Evolutionary conservation across 2,113 vertebrate species (phyloP).

Genomic region (Potamarius usumacintae): DNA sequence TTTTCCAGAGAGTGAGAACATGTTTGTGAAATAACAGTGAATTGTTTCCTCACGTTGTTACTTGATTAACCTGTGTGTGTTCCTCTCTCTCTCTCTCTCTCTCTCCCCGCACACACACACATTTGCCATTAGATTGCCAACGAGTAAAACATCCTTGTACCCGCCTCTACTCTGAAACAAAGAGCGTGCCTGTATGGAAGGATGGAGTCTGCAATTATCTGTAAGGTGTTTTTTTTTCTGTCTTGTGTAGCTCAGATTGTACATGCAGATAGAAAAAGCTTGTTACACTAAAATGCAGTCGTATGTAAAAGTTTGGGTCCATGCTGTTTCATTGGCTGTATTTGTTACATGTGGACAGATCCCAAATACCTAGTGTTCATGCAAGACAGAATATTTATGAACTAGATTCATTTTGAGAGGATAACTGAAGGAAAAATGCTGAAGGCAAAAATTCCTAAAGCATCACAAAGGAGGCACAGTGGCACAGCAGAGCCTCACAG

Average conservation of each 20-base stretch:
- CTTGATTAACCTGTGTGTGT: neutral
- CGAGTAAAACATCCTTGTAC: conserved; percentile 87
- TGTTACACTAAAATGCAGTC: neutral
- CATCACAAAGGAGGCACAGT: neutral
- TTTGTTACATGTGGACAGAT: neutral
- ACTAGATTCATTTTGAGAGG: neutral
- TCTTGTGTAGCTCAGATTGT: neutral
- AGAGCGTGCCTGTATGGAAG: conserved; percentile 89
- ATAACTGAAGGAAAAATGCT: neutral
- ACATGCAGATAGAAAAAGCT: neutral
- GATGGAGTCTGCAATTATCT: conserved; percentile 83
- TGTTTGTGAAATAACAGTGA: neutral
- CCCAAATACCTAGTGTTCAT: neutral
- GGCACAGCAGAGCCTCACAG: neutral
- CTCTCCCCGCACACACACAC: neutral
- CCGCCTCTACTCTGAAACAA: conserved; percentile 88
- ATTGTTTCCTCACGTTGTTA: neutral
- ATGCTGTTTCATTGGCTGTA: neutral
- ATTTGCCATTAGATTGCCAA: conserved; percentile 79
- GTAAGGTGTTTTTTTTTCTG: conserved; percentile 60
- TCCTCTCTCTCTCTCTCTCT: neutral
- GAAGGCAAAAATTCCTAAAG: neutral
- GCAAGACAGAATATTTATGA: neutral
- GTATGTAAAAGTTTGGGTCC: neutral
- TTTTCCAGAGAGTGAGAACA: neutral